Evolutionary conservation across 2,888 invertebrate species (phyloP).

Genomic region (Hypomecis atomaria): DNA sequence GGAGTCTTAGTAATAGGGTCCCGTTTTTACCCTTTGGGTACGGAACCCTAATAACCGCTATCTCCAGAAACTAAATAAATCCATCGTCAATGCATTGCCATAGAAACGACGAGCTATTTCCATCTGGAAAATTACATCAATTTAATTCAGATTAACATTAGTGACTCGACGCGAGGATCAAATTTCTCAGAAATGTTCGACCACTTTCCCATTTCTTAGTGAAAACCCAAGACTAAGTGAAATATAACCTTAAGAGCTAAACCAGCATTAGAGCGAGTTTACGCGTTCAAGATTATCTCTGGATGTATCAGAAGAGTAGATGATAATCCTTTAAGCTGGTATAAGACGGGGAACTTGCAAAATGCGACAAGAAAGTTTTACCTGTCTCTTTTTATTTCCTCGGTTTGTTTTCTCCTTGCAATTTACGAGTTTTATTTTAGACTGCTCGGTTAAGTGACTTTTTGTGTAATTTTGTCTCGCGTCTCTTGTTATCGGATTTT

Average conservation of each 20-base stretch:
- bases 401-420: slow-evolving; percentile 7
- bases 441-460: slow-evolving; percentile 3
- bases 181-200: background rate
- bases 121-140: too few relatives aligned
- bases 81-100: too few relatives aligned
- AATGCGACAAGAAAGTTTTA: slow-evolving; percentile 17
- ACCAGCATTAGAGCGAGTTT: slow-evolving; percentile 32
- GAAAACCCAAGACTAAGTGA: slow-evolving; percentile 27
- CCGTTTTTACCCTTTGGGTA: too few relatives aligned
- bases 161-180: background rate
- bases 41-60: too few relatives aligned
- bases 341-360: slow-evolving; percentile 26
- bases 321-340: slow-evolving; percentile 40
- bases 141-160: too few relatives aligned
- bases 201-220: background rate
- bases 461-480: background rate
- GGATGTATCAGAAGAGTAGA: slow-evolving; percentile 38
- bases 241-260: slow-evolving; percentile 34
- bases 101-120: too few relatives aligned
- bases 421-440: slow-evolving; percentile 4
- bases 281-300: slow-evolving; percentile 36
- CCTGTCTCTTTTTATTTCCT: slow-evolving; percentile 13
- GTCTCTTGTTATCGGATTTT: too few relatives aligned
- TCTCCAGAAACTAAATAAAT: too few relatives aligned
- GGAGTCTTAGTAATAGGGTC: too few relatives aligned